Percentiles rank a stretch among this genome's conserved stretches.
Evolutionary conservation across 2,888 invertebrate genomes (phyloP).

Genomic region (Achlya flavicornis): DNA sequence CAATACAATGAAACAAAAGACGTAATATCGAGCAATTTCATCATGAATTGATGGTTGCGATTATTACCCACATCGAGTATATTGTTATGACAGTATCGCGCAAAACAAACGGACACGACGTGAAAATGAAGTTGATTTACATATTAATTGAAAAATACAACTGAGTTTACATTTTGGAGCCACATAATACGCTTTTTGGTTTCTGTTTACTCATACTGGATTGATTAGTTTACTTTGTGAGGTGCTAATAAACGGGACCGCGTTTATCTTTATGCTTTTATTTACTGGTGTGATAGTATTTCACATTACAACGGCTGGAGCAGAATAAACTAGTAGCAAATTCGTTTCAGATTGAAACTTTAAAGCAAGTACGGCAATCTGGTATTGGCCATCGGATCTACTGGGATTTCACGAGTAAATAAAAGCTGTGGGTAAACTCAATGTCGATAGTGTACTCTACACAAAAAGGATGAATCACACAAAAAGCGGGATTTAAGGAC

Average conservation of each 20-base stretch:
- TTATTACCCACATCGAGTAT: constrained; percentile 6
- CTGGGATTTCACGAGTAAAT: not conserved
- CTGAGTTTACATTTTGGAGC: constrained; percentile 25
- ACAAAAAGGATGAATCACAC: not conserved
- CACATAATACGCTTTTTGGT: constrained; percentile 29
- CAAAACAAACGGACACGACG: constrained; percentile 19
- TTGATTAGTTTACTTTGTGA: constrained; percentile 40
- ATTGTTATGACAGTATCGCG: constrained; percentile 15
- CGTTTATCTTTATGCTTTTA: constrained; percentile 29
- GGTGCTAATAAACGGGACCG: constrained; percentile 26
- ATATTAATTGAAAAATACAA: constrained; percentile 40
- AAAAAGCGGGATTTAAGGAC: not conserved
- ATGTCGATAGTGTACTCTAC: not conserved
- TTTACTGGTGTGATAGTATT: constrained; percentile 10
- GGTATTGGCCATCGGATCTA: not conserved
- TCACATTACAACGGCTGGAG: not conserved
- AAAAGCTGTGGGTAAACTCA: not conserved
- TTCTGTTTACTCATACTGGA: constrained; percentile 33
- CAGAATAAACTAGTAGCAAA: not conserved
- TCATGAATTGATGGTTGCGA: constrained; percentile 9
- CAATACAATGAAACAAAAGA: constrained; percentile 1
- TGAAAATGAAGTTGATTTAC: constrained; percentile 29
- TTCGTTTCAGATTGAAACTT: not conserved
- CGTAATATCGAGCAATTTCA: constrained; percentile 5
- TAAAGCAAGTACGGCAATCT: not conserved